Evolutionary conservation across 2,888 invertebrate species (phyloP).

Genomic region (Tipula vernalis): DNA sequence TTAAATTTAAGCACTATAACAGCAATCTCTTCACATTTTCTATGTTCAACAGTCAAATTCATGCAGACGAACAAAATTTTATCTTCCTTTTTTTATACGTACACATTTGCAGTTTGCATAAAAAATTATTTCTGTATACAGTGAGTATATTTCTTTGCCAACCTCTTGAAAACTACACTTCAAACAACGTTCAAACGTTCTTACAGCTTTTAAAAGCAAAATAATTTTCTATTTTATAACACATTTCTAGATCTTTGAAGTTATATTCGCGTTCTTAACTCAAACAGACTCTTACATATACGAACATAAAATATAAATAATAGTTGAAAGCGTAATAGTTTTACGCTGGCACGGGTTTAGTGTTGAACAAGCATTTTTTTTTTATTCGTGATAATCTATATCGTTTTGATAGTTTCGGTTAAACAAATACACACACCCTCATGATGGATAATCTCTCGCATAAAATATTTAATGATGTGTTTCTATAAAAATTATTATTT

Average conservation of each 20-base stretch:
- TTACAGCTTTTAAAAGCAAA: neutral
- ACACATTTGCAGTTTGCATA: neutral
- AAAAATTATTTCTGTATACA: neutral
- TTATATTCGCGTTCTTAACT: neutral
- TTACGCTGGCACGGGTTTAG: neutral
- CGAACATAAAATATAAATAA: too few species aligned
- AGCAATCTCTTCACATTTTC: too few species aligned
- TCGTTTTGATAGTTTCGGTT: too few species aligned
- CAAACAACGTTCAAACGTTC: neutral
- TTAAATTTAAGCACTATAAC: too few species aligned
- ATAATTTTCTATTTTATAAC: neutral
- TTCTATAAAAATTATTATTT: neutral
- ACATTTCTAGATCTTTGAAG: neutral
- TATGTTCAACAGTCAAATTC: too few species aligned
- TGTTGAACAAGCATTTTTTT: too few species aligned
- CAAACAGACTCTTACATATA: neutral
- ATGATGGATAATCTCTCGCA: neutral
- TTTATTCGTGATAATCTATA: too few species aligned
- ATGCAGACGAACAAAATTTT: too few species aligned
- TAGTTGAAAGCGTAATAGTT: neutral
- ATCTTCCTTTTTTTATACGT: too few species aligned
- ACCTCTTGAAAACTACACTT: neutral
- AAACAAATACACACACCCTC: neutral
- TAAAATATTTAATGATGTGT: neutral
- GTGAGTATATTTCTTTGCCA: neutral